phyloP scores from a whole-genome alignment of 2,113 vertebrate genomes.

The Nanorana parkeri region DNA sequence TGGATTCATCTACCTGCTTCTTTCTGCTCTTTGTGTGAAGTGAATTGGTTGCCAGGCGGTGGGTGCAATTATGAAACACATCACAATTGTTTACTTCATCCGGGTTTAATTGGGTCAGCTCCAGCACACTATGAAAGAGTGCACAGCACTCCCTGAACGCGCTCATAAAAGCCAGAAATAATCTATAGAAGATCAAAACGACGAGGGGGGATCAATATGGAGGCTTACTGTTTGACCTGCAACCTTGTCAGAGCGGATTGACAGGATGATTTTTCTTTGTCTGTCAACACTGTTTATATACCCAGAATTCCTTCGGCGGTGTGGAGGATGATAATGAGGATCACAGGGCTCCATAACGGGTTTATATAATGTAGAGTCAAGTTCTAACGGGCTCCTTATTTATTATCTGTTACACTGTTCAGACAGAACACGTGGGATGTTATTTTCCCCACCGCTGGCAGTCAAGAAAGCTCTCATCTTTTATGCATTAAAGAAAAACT shows the following conservation, averaged over 20 bases:
- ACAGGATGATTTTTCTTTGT: not conserved
- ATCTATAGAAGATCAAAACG: slow-evolving; percentile 32
- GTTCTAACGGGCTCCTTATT: too few species aligned
- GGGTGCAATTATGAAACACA: slow-evolving; percentile 12
- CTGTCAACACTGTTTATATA: not conserved
- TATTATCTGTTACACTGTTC: too few species aligned
- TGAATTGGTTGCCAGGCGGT: not conserved
- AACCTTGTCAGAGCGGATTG: not conserved
- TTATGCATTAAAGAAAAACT: too few species aligned
- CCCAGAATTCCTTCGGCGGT: too few species aligned
- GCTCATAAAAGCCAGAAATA: slow-evolving; percentile 23
- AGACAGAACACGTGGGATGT: too few species aligned
- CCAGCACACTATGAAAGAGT: not conserved
- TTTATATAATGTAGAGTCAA: too few species aligned
- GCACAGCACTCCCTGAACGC: not conserved
- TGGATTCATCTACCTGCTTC: too few species aligned
- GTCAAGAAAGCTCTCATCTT: too few species aligned
- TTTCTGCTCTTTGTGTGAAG: not conserved
- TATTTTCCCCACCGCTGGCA: too few species aligned
- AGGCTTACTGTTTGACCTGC: not conserved
- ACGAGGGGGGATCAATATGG: not conserved
- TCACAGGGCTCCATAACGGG: too few species aligned
- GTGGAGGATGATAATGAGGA: too few species aligned
- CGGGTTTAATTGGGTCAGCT: slow-evolving; percentile 30
- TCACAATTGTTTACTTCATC: slow-evolving; percentile 15